These are phyloP conservation scores for Iselma pallidipennis DNA, from an alignment of 2,888 invertebrate species.

Conservation along the genomic window DNA sequence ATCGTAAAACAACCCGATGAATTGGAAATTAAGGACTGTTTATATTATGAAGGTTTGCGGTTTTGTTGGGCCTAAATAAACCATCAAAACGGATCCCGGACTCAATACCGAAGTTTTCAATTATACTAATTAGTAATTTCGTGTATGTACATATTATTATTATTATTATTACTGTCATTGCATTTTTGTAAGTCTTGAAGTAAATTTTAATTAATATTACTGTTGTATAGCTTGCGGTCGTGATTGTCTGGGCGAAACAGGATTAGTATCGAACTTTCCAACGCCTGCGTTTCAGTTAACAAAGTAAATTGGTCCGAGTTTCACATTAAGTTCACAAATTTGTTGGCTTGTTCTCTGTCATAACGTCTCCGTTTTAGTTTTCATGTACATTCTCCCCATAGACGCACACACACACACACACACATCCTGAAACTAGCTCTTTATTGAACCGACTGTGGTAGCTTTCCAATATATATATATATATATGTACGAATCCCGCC, in stretches of 20 bases:
- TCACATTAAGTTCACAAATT: not conserved
- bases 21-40: no score
- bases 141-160: not conserved
- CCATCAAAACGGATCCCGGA: no score
- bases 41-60: no score
- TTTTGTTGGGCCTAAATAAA: no score
- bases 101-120: no score
- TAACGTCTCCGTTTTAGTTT: not conserved
- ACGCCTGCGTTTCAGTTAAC: not conserved
- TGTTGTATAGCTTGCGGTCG: not conserved
- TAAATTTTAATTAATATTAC: not conserved
- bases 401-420: not conserved
- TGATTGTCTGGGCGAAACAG: not conserved
- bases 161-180: not conserved
- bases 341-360: not conserved
- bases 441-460: constrained; percentile 18
- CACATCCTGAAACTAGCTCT: not conserved
- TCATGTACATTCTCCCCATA: no score
- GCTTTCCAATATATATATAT: constrained; percentile 17
- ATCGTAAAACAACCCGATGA: no score
- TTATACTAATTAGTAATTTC: not conserved
- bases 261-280: not conserved
- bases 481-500: constrained; percentile 18
- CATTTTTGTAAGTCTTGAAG: no score
- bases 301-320: not conserved